These are phyloP conservation scores for Teleogryllus oceanicus DNA, from an alignment of 2,888 invertebrate genomes.

Conservation along the genomic window DNA sequence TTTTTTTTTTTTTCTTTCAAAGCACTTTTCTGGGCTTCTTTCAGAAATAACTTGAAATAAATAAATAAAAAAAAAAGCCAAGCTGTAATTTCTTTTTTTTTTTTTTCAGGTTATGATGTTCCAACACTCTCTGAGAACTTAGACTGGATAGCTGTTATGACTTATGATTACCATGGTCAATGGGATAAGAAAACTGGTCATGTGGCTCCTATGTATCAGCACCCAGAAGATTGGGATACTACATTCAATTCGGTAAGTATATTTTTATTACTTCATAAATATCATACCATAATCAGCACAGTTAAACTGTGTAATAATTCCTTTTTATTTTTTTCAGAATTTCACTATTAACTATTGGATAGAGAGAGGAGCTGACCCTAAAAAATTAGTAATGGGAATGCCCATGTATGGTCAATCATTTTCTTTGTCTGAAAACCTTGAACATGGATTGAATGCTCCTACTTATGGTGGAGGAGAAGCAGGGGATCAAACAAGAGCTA, in stretches of 20 bases:
- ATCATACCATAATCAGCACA: background rate
- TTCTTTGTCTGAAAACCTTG: slow-evolving; percentile 64
- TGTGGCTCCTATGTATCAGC: slow-evolving; percentile 79
- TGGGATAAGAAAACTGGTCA: slow-evolving; percentile 91
- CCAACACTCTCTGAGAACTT: slow-evolving; percentile 69
- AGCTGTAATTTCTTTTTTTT: background rate
- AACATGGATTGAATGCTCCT: slow-evolving; percentile 68
- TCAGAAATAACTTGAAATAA: background rate
- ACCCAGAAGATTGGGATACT: slow-evolving; percentile 67
- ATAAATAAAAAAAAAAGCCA: too few species aligned
- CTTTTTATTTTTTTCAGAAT: slow-evolving; percentile 56
- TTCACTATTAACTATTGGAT: slow-evolving; percentile 87
- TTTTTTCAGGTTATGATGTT: slow-evolving; percentile 65
- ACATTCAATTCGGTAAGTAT: slow-evolving; percentile 70
- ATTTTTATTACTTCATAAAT: background rate
- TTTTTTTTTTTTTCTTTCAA: background rate
- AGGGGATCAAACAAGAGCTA: slow-evolving; percentile 80
- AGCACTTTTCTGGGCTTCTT: background rate
- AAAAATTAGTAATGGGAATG: slow-evolving; percentile 79
- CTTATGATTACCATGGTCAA: slow-evolving; percentile 87
- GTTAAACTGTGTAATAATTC: background rate
- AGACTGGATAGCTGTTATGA: slow-evolving; percentile 89
- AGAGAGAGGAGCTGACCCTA: slow-evolving; percentile 69
- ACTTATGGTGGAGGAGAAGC: slow-evolving; percentile 86
- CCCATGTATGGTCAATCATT: slow-evolving; percentile 90